These are phyloP conservation scores for Lycaon pictus DNA, from an alignment of 2,113 vertebrate genomes.

Conservation along the genomic window DNA sequence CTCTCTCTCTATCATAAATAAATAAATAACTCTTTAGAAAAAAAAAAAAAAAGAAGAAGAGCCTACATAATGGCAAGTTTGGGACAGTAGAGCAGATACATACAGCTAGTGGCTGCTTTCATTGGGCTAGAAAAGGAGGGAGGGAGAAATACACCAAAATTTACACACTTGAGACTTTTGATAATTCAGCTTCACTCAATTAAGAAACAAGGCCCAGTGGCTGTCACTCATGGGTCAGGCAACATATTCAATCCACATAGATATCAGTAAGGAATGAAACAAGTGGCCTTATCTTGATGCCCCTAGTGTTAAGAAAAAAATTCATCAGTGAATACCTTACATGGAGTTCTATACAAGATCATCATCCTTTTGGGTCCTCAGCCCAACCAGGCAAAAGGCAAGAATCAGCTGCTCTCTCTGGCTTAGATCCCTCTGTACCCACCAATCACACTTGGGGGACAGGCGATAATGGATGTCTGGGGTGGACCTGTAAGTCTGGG, in stretches of 20 bases:
- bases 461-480: neutral
- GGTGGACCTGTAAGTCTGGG: neutral
- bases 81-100: neutral
- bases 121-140: neutral
- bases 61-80: no score
- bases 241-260: neutral
- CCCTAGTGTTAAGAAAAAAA: neutral
- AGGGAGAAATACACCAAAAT: neutral
- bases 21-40: no score
- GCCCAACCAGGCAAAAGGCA: neutral
- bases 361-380: neutral
- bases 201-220: neutral
- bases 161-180: neutral
- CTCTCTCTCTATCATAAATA: no score
- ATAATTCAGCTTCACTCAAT: neutral
- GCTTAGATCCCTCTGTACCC: neutral
- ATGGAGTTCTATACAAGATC: neutral
- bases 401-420: neutral
- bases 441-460: neutral
- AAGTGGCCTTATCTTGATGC: neutral
- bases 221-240: neutral
- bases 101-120: neutral
- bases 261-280: neutral
- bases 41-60: no score
- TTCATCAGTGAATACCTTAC: neutral